Evolutionary conservation across 2,888 invertebrate genomes (phyloP), one percentile per base, ranked within the genome.

Genomic region (Drosophila buzzatii): DNA sequence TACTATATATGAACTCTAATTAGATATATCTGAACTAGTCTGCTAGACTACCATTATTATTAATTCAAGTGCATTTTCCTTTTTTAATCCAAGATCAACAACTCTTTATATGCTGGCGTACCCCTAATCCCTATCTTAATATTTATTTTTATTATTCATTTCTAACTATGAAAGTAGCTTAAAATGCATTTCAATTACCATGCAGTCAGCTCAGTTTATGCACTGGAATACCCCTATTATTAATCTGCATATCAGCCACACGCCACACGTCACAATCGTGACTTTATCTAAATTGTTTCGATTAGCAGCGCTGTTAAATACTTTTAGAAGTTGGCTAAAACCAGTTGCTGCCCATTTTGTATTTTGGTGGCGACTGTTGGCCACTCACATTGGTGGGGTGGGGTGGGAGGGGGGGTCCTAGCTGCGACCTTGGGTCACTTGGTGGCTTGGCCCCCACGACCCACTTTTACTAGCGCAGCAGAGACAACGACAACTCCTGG

Each of bases 391-490:
- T 55, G 49, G 8, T 14, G 57, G 31, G 23, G 42, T 18, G 31
- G 33, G 33, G 33, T 1, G 33, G 33, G n/a, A n/a, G n/a, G n/a
- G n/a, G n/a, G n/a, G n/a, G n/a, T n/a, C n/a, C 10, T 18, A 51
- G 31, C 49, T 44, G 70, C 76, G 89, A 85, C 73, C 81, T 78
- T 87, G 83, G 69, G 62, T 82, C 69, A 71, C 64, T 68, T 64
- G 68, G 80, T 55, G 33, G 35, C 60, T 62, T 52, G 69, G 85
- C 63, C 72, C 64, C 52, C 35, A 37, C 70, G 90, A 76, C 86
- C 86, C 79, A 86, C 90, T 89, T 85, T 85, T 90, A 77, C 76
- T 59, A 42, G 37, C 27, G 0, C 27, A 47, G 16, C 23, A 52
- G 20, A 55, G 42, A 33, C 39, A 45, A 39, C 18, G 31, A 37